Base-by-base conservation (phyloP, 1,140 invertebrate genomes). In the Oryctes rhinoceros region DNA sequence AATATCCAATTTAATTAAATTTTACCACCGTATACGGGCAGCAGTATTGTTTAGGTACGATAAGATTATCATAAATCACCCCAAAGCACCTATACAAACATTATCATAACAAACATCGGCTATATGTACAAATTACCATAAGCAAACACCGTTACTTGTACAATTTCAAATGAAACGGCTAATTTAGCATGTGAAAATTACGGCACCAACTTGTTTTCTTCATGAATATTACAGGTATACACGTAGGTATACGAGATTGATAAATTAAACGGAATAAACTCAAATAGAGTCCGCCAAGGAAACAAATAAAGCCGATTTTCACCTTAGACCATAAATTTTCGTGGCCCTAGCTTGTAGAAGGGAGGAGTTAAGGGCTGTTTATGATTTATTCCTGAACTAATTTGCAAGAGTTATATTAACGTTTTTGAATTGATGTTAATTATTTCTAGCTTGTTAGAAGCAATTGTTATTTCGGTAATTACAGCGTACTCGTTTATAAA, bases 1-100 rank as follows among this genome's bases (percentile, higher is more conserved):
- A 71, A 71, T 71, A 71, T 24, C 37, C 65, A 9, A 71, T 71
- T 71, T 71, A 71, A 71, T 71, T 71, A 71, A 71, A 71, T 71
- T 71, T 71, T 35, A 71, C 7, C 5, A n/a, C 65, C 65, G 24
- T 15, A 35, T 71, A 24, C 65, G 7, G 15, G 24, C 20, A 24
- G 15, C 65, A 71, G 24, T 24, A 71, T 37, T 71, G 35, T 71
- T 71, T 71, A 71, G 24, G 24, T 24, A 24, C 65, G 65, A 71
- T 71, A 71, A 71, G 65, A 71, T 71, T 71, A 24, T 71, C 65
- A 30, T 71, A 71, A 71, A 20, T 71, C 65, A 71, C 20, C 65
- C 18, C 65, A 30, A 15, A 62, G 53, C 13, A 62, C 53, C 53
- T 35, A 35, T 71, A 71, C 65, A 35, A 71, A 71, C 65, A 71